Evolutionary conservation across 1,140 invertebrate genomes (phyloP).

Genomic region (Cyphomyrmex costatus): DNA sequence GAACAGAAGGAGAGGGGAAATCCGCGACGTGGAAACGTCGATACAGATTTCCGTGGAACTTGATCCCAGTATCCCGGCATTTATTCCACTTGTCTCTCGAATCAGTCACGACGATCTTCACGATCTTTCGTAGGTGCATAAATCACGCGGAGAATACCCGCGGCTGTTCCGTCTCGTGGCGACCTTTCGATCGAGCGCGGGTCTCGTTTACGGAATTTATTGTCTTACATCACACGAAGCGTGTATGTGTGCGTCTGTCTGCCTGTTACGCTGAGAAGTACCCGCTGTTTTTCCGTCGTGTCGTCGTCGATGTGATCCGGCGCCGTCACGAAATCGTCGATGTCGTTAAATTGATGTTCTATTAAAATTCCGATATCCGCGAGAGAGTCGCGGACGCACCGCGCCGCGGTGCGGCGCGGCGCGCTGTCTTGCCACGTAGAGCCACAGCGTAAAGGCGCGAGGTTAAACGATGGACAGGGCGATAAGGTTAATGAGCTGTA

Average conservation of each 20-base stretch:
- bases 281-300: neutral
- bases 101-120: constrained; percentile 71
- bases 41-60: constrained; percentile 65
- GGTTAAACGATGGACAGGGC: constrained; percentile 75
- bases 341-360: constrained; percentile 65
- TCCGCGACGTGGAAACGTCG: constrained; percentile 52
- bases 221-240: constrained; percentile 67
- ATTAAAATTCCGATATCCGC: constrained; percentile 73
- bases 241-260: neutral
- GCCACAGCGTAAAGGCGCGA: constrained; percentile 66
- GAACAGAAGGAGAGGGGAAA: constrained; percentile 9
- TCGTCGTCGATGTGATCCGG: constrained; percentile 43
- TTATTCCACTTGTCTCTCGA: constrained; percentile 74
- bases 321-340: constrained; percentile 50
- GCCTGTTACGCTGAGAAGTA: constrained; percentile 52
- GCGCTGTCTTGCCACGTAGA: constrained; percentile 23
- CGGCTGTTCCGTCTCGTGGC: constrained; percentile 66
- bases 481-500: constrained; percentile 77
- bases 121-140: constrained; percentile 70
- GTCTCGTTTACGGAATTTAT: constrained; percentile 74
- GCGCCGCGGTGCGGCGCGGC: constrained; percentile 21
- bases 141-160: constrained; percentile 71
- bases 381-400: constrained; percentile 43
- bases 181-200: constrained; percentile 67
- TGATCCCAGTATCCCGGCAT: constrained; percentile 60